A percentile compares a stretch with the other conserved stretches of the same genome.
Evolutionary conservation across 2,888 invertebrate genomes (phyloP).

Genomic region (Thera obeliscata): DNA sequence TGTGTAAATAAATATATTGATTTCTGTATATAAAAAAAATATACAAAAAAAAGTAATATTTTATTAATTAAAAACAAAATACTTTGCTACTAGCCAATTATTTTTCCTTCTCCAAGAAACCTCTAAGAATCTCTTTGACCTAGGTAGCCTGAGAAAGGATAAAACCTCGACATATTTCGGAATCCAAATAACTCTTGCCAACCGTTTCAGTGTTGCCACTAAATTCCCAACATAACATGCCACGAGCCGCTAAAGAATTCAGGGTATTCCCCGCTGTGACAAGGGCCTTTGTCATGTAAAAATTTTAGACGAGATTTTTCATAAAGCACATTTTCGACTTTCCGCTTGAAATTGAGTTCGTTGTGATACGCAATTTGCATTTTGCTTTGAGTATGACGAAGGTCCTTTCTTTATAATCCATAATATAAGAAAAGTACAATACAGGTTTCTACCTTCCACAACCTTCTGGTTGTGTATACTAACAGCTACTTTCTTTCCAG

Average conservation of each 20-base stretch:
- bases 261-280: slow-evolving; percentile 24
- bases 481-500: too few species aligned
- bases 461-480: too few species aligned
- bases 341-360: slow-evolving; percentile 35
- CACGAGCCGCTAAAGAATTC: slow-evolving; percentile 31
- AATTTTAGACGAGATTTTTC: slow-evolving; percentile 40
- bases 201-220: slow-evolving; percentile 25
- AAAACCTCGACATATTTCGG: slow-evolving; percentile 14
- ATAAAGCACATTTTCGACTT: slow-evolving; percentile 26
- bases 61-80: too few species aligned
- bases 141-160: neutral
- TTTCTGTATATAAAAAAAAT: too few species aligned
- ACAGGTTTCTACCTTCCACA: too few species aligned
- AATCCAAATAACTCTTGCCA: slow-evolving; percentile 8
- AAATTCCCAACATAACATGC: slow-evolving; percentile 20
- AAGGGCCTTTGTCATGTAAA: slow-evolving; percentile 41
- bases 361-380: slow-evolving; percentile 33
- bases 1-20: too few species aligned
- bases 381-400: slow-evolving; percentile 28
- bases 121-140: slow-evolving; percentile 18
- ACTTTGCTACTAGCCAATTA: too few species aligned
- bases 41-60: too few species aligned
- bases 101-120: slow-evolving; percentile 10
- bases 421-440: neutral
- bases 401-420: slow-evolving; percentile 4